phyloP scores from a whole-genome alignment of 1,140 invertebrate species.

The Drosophila leontia region DNA sequence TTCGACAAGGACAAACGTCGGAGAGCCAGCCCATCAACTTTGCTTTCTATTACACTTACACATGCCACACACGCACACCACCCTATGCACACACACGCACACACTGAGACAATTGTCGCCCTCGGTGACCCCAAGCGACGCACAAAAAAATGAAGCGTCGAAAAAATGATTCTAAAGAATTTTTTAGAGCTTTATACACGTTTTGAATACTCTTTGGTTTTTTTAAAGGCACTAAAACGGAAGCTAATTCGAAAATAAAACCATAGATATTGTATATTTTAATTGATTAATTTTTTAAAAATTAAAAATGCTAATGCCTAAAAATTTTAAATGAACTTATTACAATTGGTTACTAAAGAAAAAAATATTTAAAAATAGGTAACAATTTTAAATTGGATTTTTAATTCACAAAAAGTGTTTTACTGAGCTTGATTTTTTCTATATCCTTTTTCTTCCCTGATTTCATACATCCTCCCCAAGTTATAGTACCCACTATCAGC shows the following conservation, averaged over 20 bases:
- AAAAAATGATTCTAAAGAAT: slow-evolving; percentile 24
- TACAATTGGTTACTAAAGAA: neutral
- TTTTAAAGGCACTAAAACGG: too few species aligned
- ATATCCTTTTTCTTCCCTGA: neutral
- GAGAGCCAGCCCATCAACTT: slow-evolving; percentile 69
- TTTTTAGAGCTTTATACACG: too few species aligned
- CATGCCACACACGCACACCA: slow-evolving; percentile 59
- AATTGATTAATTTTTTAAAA: neutral
- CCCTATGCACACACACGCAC: slow-evolving; percentile 24
- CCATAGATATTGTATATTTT: neutral
- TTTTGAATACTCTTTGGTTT: slow-evolving; percentile 3
- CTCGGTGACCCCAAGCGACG: slow-evolving; percentile 68
- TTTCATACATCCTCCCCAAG: neutral
- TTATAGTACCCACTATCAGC: neutral
- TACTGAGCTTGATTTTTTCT: too few species aligned
- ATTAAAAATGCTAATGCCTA: too few species aligned
- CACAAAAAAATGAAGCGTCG: slow-evolving; percentile 45
- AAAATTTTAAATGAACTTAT: neutral
- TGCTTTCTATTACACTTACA: slow-evolving; percentile 81
- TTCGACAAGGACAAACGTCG: slow-evolving; percentile 50
- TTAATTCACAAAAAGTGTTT: too few species aligned
- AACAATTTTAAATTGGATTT: neutral
- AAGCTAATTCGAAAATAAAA: neutral
- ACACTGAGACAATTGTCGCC: slow-evolving; percentile 71
- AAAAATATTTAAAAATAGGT: neutral